Conservation (phyloP, 2,113 vertebrate species). For the Piaya cayana region DNA sequence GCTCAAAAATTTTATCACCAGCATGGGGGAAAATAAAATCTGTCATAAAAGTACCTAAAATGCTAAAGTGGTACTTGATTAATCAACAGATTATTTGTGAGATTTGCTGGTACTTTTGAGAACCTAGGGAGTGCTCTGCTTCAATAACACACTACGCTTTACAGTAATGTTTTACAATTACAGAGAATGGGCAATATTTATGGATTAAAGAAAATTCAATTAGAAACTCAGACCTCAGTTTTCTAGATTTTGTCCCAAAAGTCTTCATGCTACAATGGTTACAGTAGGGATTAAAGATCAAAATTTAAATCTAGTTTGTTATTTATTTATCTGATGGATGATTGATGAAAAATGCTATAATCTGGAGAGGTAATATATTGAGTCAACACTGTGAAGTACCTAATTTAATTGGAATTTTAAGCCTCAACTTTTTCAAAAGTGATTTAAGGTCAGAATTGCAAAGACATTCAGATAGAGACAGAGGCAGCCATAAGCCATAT, state of each 20-base stretch:
- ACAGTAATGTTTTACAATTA: not conserved
- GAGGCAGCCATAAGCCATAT: not conserved
- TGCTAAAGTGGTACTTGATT: not conserved
- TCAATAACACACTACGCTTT: not conserved
- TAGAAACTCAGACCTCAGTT: not conserved
- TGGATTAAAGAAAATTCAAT: slow-evolving; percentile 28
- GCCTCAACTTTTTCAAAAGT: not conserved
- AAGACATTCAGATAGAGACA: not conserved
- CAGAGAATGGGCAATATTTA: not conserved
- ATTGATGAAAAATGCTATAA: slow-evolving; percentile 18
- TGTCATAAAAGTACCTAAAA: not conserved
- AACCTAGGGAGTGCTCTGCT: not conserved
- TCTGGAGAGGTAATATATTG: not conserved
- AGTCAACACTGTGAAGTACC: not conserved
- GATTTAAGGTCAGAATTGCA: not conserved
- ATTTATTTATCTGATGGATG: not conserved
- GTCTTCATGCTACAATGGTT: not conserved
- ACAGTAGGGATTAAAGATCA: not conserved
- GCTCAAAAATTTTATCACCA: not conserved
- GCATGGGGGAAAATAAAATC: not conserved
- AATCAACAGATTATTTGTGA: not conserved
- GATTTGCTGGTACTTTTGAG: not conserved
- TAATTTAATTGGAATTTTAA: slow-evolving; percentile 1
- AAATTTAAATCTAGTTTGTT: not conserved
- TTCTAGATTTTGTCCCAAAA: not conserved